Conservation (phyloP, 1,140 invertebrate genomes). For the Hycleus phaleratus region DNA sequence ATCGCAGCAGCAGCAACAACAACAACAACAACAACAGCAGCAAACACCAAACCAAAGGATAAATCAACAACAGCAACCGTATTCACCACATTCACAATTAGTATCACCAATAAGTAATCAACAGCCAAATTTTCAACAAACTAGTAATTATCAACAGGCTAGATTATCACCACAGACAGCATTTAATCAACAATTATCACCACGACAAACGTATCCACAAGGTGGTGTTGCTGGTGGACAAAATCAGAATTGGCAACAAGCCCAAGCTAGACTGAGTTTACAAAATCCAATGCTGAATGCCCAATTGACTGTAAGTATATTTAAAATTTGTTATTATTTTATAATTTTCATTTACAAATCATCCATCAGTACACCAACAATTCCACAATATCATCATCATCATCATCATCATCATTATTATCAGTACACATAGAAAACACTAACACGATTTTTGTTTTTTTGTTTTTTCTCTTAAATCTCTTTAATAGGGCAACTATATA, state of each 20-base stretch:
- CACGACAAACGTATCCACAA: constrained; percentile 32
- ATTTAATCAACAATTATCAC: constrained; percentile 35
- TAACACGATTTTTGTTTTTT: not conserved
- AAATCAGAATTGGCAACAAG: constrained; percentile 22
- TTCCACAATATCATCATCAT: not conserved
- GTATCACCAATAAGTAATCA: constrained; percentile 36
- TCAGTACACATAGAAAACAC: too few relatives aligned
- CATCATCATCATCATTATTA: too few relatives aligned
- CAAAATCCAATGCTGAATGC: constrained; percentile 76
- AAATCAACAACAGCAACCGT: constrained; percentile 43
- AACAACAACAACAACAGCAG: constrained; percentile 38
- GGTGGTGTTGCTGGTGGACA: constrained; percentile 6
- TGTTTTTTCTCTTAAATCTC: not conserved
- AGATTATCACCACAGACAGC: constrained; percentile 34
- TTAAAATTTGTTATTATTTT: not conserved
- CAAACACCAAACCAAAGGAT: constrained; percentile 34
- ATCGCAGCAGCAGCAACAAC: constrained; percentile 38
- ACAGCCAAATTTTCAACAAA: constrained; percentile 28
- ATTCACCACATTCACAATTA: constrained; percentile 42
- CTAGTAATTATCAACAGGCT: constrained; percentile 30
- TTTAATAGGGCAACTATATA: constrained; percentile 30
- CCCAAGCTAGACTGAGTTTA: constrained; percentile 39
- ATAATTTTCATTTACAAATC: not conserved
- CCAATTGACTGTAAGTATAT: constrained; percentile 57
- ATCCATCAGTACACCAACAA: not conserved